These are phyloP conservation scores for Eriosoma lanigerum DNA, from an alignment of 1,140 invertebrate species.

Conservation along the genomic window DNA sequence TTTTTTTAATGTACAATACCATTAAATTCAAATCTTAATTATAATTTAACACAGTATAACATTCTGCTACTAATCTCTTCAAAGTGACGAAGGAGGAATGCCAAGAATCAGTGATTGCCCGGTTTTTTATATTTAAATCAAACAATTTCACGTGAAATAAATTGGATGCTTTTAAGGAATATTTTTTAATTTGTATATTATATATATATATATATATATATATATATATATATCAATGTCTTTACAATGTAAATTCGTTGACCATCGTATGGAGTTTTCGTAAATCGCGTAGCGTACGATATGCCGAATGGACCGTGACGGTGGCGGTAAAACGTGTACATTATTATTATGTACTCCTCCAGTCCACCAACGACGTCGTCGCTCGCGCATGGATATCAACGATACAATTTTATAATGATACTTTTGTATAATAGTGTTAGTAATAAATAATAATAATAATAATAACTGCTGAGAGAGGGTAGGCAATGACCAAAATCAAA, in stretches of 20 bases:
- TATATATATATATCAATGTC: too few species aligned
- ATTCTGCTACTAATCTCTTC: too few species aligned
- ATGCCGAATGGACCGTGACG: constrained; percentile 1
- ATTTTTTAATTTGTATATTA: too few species aligned
- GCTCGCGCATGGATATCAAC: neutral
- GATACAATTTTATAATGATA: constrained; percentile 12
- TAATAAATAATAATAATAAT: constrained; percentile 1
- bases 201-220: too few species aligned
- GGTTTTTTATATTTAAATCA: too few species aligned
- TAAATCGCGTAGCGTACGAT: constrained; percentile 21
- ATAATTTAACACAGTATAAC: too few species aligned
- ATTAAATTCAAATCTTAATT: too few species aligned
- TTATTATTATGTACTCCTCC: neutral
- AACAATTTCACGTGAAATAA: too few species aligned
- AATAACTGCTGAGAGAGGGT: neutral
- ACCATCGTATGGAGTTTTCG: neutral
- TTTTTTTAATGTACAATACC: too few species aligned
- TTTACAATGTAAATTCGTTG: neutral
- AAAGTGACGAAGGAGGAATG: too few species aligned
- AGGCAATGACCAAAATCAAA: neutral
- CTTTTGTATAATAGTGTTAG: neutral
- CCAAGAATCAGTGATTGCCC: too few species aligned
- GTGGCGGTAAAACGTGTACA: neutral
- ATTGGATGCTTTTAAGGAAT: too few species aligned
- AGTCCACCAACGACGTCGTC: neutral